Evolutionary conservation across 2,113 vertebrate species (phyloP).

Genomic region (Neopipo cinnamomea): DNA sequence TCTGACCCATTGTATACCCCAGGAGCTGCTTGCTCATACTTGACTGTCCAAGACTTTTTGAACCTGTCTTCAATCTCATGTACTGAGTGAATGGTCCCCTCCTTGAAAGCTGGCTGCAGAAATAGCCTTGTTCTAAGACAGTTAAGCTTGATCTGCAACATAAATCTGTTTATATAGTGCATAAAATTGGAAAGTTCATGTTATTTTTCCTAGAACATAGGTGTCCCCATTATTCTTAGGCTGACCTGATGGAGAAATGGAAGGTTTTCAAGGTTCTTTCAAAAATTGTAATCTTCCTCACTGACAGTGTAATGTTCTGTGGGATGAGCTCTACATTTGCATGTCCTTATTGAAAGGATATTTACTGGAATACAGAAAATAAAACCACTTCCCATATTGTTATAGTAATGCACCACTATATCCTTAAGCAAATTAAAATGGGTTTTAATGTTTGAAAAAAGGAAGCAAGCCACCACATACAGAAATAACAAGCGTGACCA

Average conservation of each 20-base stretch:
- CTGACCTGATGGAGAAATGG: not conserved
- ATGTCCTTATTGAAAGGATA: not conserved
- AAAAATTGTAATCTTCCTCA: not conserved
- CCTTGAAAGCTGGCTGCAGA: not conserved
- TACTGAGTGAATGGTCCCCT: not conserved
- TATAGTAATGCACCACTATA: not conserved
- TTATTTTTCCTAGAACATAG: not conserved
- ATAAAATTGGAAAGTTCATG: not conserved
- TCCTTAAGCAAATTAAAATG: not conserved
- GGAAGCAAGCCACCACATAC: not conserved
- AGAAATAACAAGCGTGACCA: not conserved
- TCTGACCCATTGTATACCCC: not conserved
- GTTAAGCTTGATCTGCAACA: not conserved
- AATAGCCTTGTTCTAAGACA: not conserved
- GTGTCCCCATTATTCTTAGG: not conserved
- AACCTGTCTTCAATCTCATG: not conserved
- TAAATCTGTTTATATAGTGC: not conserved
- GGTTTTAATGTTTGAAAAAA: not conserved
- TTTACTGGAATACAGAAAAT: constrained; percentile 14
- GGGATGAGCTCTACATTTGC: not conserved
- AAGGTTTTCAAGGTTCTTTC: not conserved
- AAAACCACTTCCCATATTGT: not conserved
- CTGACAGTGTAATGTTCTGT: not conserved
- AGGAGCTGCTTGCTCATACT: not conserved
- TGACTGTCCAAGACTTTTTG: not conserved